Evolutionary conservation across 37 sponge, comb jelly and placozoan genomes (phyloP), one percentile per base, ranked within the genome.

Genomic region (Agelas oroides): DNA sequence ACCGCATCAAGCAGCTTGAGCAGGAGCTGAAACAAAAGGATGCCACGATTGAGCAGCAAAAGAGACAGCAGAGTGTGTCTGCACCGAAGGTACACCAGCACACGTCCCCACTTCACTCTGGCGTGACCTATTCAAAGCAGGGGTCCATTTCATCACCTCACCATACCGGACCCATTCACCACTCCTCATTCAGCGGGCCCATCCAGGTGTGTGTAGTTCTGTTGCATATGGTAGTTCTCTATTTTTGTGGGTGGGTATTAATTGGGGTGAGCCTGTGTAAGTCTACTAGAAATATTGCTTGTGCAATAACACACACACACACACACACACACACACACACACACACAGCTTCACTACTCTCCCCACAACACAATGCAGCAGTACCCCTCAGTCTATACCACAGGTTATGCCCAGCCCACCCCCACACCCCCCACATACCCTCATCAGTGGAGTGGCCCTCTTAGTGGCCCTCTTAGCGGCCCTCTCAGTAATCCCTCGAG

Each of bases 391-490:
- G 31, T 5, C 5, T 5, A 40, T 1, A 41, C 39, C 8, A n/a
- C n/a, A n/a, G 58, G 17, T 15, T 70, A 57, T 34, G 68, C 36
- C n/a, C 25, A 38, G n/a, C 56, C n/a, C 12, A 25, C 56, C 27
- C 30, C 74, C 17, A n/a, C 79, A 35, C 52, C 78, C 24, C 33
- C 57, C 71, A 41, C 93, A 92, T 85, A 73, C 68, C 17, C 70
- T 20, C 72, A 33, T 21, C 62, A 72, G 79, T 83, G 77, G 41
- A 64, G 65, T 27, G 39, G 74, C 17, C 62, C 83, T 27, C 81
- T 65, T 12, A 57, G n/a, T 40, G 16, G 13, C 62, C 70, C 81
- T 33, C 30, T 52, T 32, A 54, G 33, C 21, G 73, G 24, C 24
- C 46, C 46, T 21, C 8, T 2, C 40, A 25, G 25, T 25, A 40